phyloP scores from a whole-genome alignment of 2,888 invertebrate species.

The Philopedon plagiatum region DNA sequence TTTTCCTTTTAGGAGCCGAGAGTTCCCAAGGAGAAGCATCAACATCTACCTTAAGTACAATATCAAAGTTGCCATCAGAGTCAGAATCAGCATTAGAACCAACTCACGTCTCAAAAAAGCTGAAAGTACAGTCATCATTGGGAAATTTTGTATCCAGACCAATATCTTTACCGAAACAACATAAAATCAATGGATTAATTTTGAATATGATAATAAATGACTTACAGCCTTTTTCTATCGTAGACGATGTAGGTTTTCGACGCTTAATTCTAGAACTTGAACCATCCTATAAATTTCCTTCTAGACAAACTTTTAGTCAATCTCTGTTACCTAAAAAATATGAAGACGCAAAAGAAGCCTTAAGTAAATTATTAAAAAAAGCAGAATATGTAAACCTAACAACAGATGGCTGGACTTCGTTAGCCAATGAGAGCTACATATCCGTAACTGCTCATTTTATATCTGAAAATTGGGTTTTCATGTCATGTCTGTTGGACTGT shows the following conservation, averaged over 20 bases:
- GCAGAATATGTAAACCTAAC: constrained; percentile 26
- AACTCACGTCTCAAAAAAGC: no score
- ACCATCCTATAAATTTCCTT: constrained; percentile 51
- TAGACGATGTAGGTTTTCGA: constrained; percentile 52
- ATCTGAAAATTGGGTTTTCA: constrained; percentile 21
- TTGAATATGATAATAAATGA: constrained; percentile 50
- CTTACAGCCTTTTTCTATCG: constrained; percentile 53
- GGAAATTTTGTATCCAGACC: no score
- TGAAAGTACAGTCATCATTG: background rate
- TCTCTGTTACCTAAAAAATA: constrained; percentile 48
- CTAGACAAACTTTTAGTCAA: constrained; percentile 49
- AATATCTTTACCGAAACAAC: no score
- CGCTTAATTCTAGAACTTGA: constrained; percentile 48
- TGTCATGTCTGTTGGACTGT: constrained; percentile 38
- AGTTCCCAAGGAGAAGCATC: no score
- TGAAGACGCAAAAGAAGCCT: constrained; percentile 27
- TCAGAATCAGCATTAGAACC: no score
- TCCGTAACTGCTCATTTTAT: constrained; percentile 46
- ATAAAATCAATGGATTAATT: no score
- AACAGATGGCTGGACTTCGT: constrained; percentile 48
- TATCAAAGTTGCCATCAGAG: no score
- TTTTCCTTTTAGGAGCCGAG: no score
- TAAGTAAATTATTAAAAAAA: constrained; percentile 14
- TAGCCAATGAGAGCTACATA: constrained; percentile 40
- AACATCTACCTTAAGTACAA: no score